Conservation (phyloP, 2,888 invertebrate genomes). For the Apamea crenata region DNA sequence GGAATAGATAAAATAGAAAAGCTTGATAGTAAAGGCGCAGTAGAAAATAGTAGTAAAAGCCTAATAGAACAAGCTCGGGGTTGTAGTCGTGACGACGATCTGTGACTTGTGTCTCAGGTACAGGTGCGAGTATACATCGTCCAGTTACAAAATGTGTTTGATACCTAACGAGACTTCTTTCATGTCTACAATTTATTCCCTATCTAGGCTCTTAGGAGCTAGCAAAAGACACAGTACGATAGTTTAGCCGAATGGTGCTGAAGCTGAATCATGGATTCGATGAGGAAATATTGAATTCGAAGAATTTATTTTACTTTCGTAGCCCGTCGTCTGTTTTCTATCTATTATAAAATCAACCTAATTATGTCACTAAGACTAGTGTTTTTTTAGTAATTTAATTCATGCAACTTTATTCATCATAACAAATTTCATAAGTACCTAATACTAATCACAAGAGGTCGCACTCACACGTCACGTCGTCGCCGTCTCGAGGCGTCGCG, state of each 20-base stretch:
- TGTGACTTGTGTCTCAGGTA: slow-evolving; percentile 28
- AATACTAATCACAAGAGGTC: slow-evolving; percentile 69
- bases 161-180: slow-evolving; percentile 59
- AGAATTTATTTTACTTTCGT: slow-evolving; percentile 71
- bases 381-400: slow-evolving; percentile 71
- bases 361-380: slow-evolving; percentile 71
- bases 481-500: slow-evolving; percentile 57
- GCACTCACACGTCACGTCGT: slow-evolving; percentile 61
- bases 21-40: slow-evolving; percentile 82
- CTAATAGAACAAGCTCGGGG: slow-evolving; percentile 88
- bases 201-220: slow-evolving; percentile 80
- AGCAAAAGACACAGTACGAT: slow-evolving; percentile 79
- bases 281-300: slow-evolving; percentile 80
- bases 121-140: slow-evolving; percentile 46
- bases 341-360: slow-evolving; percentile 76
- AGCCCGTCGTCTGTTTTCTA: slow-evolving; percentile 70
- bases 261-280: slow-evolving; percentile 84
- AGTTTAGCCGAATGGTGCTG: slow-evolving; percentile 82
- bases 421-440: slow-evolving; percentile 78
- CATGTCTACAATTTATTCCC: slow-evolving; percentile 76
- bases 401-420: slow-evolving; percentile 73
- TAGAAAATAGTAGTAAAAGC: slow-evolving; percentile 87
- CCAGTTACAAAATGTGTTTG: slow-evolving; percentile 55
- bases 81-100: slow-evolving; percentile 63
- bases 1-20: slow-evolving; percentile 77